Evolutionary conservation across 2,888 invertebrate species (phyloP), one percentile per base, ranked within the genome.

Genomic region (Brenthis ino): DNA sequence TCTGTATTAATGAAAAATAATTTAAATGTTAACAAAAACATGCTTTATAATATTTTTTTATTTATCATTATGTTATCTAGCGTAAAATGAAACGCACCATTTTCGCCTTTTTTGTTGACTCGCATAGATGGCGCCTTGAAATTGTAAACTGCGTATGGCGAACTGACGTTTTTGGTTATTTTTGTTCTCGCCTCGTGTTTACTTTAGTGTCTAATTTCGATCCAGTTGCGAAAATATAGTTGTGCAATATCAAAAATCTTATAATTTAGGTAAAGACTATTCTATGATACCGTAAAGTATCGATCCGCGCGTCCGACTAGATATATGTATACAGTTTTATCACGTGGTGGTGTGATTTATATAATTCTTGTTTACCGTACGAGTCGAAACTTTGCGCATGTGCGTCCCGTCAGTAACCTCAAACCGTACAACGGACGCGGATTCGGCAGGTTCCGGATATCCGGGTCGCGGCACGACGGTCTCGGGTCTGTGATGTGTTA

Each of bases 341-440:
- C 93, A 93, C 93, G 93, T 93, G 93, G 93, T 93, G 90, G 93
- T 93, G 93, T 92, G 79, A 92, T 93, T 93, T 93, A 93, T 93
- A 93, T 93, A 93, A 93, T 93, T 93, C 88, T 93, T 93, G 93
- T 93, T 93, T 93, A 93, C 93, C 86, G 92, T 91, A 90, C 87
- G 89, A 91, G 88, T 87, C 84, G 89, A 88, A 91, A 91, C 87
- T 91, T 93, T 93, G 93, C 93, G 93, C 93, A 93, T 93, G 93
- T 93, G 93, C 93, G 92, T 92, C 87, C 87, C 88, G 88, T 90
- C 91, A 84, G 93, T 93, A 93, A 93, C 93, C 93, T 93, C 91
- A 92, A 92, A 91, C 86, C 83, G 88, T 89, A 84, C 83, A 43
- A 43, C 37, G 37, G 37, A 43, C 37, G 37, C 37, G 8, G 37